Evolutionary conservation across 2,888 invertebrate genomes (phyloP), one percentile per base, ranked within the genome.

Genomic region (Eilema depressum): DNA sequence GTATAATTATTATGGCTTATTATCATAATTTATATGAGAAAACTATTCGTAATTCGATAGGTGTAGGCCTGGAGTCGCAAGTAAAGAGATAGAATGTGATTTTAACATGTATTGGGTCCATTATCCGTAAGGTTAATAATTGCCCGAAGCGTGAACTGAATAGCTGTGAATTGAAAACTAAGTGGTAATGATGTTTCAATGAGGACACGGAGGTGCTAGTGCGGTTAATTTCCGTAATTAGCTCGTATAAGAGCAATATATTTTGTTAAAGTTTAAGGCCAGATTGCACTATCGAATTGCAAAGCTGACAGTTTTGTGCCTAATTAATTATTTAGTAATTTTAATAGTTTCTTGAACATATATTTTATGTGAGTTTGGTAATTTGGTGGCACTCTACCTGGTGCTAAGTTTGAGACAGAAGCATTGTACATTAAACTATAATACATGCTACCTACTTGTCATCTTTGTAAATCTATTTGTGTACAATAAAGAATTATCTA

Each of bases 111-210:
- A 59, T 67, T 25, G n/a, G 5, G 17, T 30, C 11, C 30, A 69
- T 69, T 66, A 63, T 57, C 14, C n/a, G 47, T 69, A 62, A 72
- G 66, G 72, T 72, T 62, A 69, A 72, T 66, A n/a, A 63, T 69
- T 23, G 59, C 72, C 53, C n/a, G 8, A 12, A 66, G 72, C 68
- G 47, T 23, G 61, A 47, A 65, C 1, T 61, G 26, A 37, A 63
- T 65, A 8, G 63, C 8, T 23, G 2, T 53, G 61, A 30, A 63
- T 66, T n/a, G 28, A 56, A n/a, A 26, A 20, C 56, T 53, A 23
- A 3, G 57, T 66, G 56, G 23, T 66, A 66, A 66, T 68, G 71
- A 56, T 68, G 68, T 57, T 71, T 41, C 61, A 63, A 23, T 73
- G 56, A 69, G 63, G 60, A 56, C 64, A 59, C 53, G 59, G 11